Evolutionary conservation across 2,797 vertebrate genomes (phyloP), one percentile per base, ranked within the genome.

Genomic region (Danio albolineatus): DNA sequence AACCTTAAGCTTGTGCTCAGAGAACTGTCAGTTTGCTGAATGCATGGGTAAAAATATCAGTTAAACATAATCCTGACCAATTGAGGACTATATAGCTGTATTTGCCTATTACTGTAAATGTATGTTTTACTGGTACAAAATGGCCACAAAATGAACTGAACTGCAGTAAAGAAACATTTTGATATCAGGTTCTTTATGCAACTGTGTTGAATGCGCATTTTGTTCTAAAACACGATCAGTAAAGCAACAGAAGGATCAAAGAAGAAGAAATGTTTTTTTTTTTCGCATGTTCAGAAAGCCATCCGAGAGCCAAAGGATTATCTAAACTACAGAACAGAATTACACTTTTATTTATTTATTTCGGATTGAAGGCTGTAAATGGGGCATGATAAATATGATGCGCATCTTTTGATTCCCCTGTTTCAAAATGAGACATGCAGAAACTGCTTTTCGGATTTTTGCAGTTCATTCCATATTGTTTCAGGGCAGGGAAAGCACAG

Each of bases 271-370:
- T 19, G n/a, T 38, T 70, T 69, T 60, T 28, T n/a, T 28, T 28
- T 39, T 54, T n/a, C n/a, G 67, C 36, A 19, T 54, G 67, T 54
- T 70, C 49, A 70, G 53, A 81, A 67, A 16, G 8, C 67, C 44
- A 76, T 39, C 56, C 21, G 6, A 12, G n/a, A 66, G 56, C 38
- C 44, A 48, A 46, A 44, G 38, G 80, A 82, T 73, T 82, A 81
- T 28, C 49, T 75, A 48, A 67, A 81, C 49, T 53, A 41, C 41
- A 49, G 14, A 54, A 53, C 74, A 72, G 66, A 44, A 65, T 72
- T 36, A 44, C 9, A n/a, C 12, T 39, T 65, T 38, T 72, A 12
- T 72, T 62, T 64, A 28, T 54, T 65, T 49, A 12, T 44, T 13
- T 17, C 28, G 44, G 70, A 67, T 78, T 64, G 78, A 54, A 61